phyloP scores from a whole-genome alignment of 2,797 vertebrate species.

The Lepus townsendii region DNA sequence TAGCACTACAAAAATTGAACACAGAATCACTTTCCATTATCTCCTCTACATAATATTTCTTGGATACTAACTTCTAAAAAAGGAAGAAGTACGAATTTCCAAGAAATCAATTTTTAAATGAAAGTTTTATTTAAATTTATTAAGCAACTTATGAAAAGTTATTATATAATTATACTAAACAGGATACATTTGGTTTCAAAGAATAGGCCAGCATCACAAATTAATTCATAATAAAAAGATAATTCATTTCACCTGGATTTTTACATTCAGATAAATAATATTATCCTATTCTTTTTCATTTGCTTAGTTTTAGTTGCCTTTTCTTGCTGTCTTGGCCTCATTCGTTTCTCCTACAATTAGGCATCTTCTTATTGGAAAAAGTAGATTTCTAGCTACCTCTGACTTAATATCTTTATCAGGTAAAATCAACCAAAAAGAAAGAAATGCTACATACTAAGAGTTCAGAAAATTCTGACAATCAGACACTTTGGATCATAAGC shows the following conservation, averaged over 20 bases:
- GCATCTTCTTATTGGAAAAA: neutral
- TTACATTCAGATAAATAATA: neutral
- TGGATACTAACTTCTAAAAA: neutral
- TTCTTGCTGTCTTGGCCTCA: neutral
- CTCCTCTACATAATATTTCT: neutral
- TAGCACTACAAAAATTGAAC: neutral
- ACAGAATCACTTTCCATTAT: neutral
- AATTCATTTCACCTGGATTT: neutral
- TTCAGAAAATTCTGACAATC: neutral
- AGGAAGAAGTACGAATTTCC: neutral
- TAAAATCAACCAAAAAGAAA: neutral
- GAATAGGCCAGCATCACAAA: neutral
- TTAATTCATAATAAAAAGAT: constrained; percentile 4
- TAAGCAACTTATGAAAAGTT: neutral
- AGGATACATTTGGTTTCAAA: neutral
- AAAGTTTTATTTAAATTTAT: constrained; percentile 15
- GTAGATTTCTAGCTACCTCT: neutral
- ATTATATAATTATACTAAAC: neutral
- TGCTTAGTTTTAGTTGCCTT: neutral
- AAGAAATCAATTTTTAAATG: neutral
- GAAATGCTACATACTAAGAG: neutral
- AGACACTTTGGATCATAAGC: neutral
- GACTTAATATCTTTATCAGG: neutral
- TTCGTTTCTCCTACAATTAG: neutral
- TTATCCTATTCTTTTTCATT: neutral